These are phyloP conservation scores for Hemiprocne comata DNA, from an alignment of 2,113 vertebrate species.

Conservation along the genomic window DNA sequence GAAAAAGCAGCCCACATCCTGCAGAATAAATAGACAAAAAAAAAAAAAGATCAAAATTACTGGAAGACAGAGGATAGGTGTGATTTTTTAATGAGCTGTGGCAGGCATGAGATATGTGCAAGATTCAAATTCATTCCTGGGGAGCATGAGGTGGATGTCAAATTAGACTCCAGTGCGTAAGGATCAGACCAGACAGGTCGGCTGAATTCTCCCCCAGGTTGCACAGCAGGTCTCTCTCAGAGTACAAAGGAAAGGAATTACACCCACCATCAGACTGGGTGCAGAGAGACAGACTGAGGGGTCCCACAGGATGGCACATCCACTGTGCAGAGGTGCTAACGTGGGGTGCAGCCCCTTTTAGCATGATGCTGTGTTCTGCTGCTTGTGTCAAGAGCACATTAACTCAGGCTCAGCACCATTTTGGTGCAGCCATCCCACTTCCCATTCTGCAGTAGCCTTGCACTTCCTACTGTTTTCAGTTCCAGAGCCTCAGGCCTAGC, in stretches of 20 bases:
- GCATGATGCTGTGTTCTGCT: neutral
- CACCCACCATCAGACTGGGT: neutral
- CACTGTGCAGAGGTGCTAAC: neutral
- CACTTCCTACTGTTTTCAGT: neutral
- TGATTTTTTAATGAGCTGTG: neutral
- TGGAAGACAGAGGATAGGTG: neutral
- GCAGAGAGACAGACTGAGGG: rapidly evolving
- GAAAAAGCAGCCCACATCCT: neutral
- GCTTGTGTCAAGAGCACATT: neutral
- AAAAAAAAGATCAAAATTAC: neutral
- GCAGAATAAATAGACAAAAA: neutral
- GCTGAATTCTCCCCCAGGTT: neutral
- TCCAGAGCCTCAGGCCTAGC: neutral
- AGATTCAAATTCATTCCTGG: neutral
- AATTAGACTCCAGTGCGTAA: neutral
- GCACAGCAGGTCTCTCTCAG: neutral
- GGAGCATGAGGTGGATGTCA: neutral
- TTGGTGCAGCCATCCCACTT: neutral
- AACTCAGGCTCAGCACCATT: neutral
- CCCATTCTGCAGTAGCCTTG: neutral
- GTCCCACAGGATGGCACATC: neutral
- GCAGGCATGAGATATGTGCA: neutral
- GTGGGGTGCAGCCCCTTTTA: neutral
- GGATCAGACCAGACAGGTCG: neutral
- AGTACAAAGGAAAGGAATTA: neutral